Evolutionary conservation across 1,140 invertebrate species (phyloP).

Genomic region (Nomia melanderi): DNA sequence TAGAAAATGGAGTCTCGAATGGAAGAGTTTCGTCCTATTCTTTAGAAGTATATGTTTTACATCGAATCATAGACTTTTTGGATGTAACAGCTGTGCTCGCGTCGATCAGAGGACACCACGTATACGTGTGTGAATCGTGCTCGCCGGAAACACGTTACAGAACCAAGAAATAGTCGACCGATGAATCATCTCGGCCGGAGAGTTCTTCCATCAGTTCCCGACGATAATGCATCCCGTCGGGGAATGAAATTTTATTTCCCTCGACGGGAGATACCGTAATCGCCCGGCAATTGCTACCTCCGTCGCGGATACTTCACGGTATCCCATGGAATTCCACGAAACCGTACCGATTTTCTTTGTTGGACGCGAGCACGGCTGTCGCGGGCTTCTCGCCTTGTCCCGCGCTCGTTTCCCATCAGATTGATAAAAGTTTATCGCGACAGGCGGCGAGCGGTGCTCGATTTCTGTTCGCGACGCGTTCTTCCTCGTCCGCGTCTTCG

Average conservation of each 20-base stretch:
- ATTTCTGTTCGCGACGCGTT: neutral
- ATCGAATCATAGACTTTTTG: too few species aligned
- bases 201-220: constrained; percentile 26
- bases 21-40: too few species aligned
- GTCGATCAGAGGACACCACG: too few species aligned
- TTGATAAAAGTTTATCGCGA: constrained; percentile 38
- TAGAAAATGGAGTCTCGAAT: too few species aligned
- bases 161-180: constrained; percentile 44
- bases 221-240: constrained; percentile 22
- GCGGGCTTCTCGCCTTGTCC: neutral
- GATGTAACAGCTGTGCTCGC: too few species aligned
- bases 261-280: constrained; percentile 22
- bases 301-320: constrained; percentile 19
- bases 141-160: neutral
- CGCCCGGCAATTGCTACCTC: constrained; percentile 32
- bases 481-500: neutral
- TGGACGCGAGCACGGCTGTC: neutral
- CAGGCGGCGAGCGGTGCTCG: neutral
- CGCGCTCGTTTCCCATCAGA: constrained; percentile 7
- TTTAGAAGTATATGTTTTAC: too few species aligned
- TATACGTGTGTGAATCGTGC: constrained; percentile 8
- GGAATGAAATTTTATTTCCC: constrained; percentile 45
- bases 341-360: constrained; percentile 19
- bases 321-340: constrained; percentile 12
- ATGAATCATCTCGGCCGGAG: constrained; percentile 48